phyloP scores from a whole-genome alignment of 1,140 invertebrate genomes.

The Aplysia californica region DNA sequence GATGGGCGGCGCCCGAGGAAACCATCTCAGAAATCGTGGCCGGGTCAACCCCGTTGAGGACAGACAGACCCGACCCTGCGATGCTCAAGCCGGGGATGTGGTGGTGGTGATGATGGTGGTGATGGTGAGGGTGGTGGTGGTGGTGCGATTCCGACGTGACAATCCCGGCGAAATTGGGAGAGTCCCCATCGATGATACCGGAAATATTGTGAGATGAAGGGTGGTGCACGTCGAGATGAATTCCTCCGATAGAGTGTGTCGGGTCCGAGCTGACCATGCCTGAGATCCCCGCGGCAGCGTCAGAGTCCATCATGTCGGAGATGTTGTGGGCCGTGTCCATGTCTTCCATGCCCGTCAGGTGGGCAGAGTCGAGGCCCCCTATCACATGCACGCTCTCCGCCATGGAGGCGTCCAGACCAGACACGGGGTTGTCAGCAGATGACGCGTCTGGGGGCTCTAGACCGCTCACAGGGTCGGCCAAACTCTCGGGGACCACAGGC shows the following conservation, averaged over 20 bases:
- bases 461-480: not conserved
- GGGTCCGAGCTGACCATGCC: too few relatives aligned
- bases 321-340: not conserved
- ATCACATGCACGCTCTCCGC: conserved; percentile 8
- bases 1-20: not conserved
- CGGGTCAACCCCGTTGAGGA: conserved; percentile 9
- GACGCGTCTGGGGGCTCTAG: not conserved
- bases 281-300: not conserved
- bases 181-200: conserved; percentile 3
- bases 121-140: too few relatives aligned
- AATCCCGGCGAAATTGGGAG: conserved; percentile 3
- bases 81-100: conserved; percentile 2
- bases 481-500: not conserved
- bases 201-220: conserved; percentile 6
- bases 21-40: conserved; percentile 19
- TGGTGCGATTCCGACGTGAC: not conserved
- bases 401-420: not conserved
- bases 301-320: conserved; percentile 9
- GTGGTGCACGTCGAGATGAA: conserved; percentile 9
- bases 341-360: not conserved
- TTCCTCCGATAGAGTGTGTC: not conserved
- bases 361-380: not conserved
- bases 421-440: not conserved
- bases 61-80: not conserved
- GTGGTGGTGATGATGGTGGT: too few relatives aligned